These are phyloP conservation scores for Hapalemur alaotrensis DNA, from an alignment of 2,797 vertebrate species.

Conservation along the genomic window DNA sequence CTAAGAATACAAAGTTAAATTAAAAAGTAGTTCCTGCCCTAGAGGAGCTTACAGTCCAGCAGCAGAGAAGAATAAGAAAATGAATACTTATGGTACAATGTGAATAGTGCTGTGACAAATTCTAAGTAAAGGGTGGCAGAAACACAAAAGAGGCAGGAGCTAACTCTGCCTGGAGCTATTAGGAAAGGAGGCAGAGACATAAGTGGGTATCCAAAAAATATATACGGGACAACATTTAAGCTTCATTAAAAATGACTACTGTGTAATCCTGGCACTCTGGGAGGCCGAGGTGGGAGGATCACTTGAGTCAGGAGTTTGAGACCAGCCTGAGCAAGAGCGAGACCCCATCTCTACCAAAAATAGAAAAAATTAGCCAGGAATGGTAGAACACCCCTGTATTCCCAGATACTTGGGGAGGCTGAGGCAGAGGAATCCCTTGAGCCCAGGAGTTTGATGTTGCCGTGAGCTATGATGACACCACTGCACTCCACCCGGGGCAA, in stretches of 20 bases:
- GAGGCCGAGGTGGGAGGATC: neutral
- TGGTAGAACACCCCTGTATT: neutral
- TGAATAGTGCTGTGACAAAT: neutral
- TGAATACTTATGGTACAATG: no score
- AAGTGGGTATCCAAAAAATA: neutral
- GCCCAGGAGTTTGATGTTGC: neutral
- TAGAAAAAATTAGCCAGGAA: neutral
- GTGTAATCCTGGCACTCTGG: neutral
- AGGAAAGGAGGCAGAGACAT: neutral
- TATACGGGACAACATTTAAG: neutral
- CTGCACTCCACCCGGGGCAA: neutral
- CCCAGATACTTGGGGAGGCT: neutral
- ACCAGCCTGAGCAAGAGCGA: neutral
- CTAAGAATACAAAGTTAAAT: neutral
- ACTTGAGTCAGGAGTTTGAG: neutral
- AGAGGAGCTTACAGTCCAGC: neutral
- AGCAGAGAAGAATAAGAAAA: neutral
- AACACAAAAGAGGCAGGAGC: neutral
- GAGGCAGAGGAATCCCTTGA: neutral
- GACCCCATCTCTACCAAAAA: neutral
- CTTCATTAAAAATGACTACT: neutral
- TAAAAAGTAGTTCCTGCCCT: neutral
- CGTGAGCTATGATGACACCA: neutral
- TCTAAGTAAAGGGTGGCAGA: neutral
- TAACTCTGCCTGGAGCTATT: neutral